Evolutionary conservation across 2,888 invertebrate species (phyloP).

Genomic region (Caenorhabditis sp.): DNA sequence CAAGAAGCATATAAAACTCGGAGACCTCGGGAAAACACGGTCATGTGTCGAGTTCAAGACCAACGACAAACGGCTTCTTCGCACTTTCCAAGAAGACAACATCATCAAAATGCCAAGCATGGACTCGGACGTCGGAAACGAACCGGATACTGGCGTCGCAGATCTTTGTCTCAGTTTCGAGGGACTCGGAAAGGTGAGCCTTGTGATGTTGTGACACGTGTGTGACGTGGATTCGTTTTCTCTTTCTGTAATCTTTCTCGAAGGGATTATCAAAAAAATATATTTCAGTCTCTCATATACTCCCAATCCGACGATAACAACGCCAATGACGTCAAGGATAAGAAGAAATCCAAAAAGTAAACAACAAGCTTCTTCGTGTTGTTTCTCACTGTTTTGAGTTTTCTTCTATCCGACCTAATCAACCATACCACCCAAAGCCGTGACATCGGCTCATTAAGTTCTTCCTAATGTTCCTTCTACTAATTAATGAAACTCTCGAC

Average conservation of each 20-base stretch:
- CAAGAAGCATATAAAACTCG: slow-evolving; percentile 66
- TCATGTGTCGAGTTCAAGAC: slow-evolving; percentile 70
- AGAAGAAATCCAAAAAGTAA: slow-evolving; percentile 48
- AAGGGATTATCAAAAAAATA: slow-evolving; percentile 25
- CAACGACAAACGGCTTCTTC: slow-evolving; percentile 67
- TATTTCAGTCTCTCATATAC: slow-evolving; percentile 60
- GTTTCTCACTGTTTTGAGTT: not conserved
- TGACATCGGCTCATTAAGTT: not conserved
- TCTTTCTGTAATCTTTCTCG: slow-evolving; percentile 5
- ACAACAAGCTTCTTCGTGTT: not conserved
- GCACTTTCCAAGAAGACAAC: slow-evolving; percentile 72
- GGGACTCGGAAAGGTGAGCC: slow-evolving; percentile 60
- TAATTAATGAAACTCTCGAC: too few species aligned
- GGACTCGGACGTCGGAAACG: slow-evolving; percentile 69
- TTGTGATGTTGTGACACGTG: not conserved
- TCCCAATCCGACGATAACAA: slow-evolving; percentile 41
- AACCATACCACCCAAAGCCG: not conserved
- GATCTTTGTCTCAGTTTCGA: slow-evolving; percentile 62
- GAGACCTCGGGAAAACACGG: slow-evolving; percentile 69
- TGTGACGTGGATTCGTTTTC: not conserved
- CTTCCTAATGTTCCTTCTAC: too few species aligned
- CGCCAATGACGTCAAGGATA: slow-evolving; percentile 40
- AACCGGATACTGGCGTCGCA: slow-evolving; percentile 31
- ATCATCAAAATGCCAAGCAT: slow-evolving; percentile 74
- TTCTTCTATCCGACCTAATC: not conserved